Base-by-base conservation (phyloP, 2,888 invertebrate species). In the Caenorhabditis sulstoni region DNA sequence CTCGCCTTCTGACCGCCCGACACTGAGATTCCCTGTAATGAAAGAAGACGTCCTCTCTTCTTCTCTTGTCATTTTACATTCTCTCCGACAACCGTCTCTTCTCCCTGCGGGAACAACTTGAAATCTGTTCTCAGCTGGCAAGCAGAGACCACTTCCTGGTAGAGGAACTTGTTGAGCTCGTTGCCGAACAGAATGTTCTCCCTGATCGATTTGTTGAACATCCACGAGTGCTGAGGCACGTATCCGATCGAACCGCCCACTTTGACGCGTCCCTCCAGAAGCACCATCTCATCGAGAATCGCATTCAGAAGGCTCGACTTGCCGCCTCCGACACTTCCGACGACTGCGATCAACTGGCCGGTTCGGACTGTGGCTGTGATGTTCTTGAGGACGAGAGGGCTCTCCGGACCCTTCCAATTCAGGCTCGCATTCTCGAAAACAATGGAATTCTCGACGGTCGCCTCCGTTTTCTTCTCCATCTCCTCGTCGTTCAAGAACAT, bases 151-250 rank as follows among this genome's bases (percentile, higher is more conserved):
- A n/a, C n/a, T n/a, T n/a, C n/a, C n/a, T n/a, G n/a, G n/a, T n/a
- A n/a, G n/a, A n/a, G n/a, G n/a, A n/a, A n/a, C n/a, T n/a, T n/a
- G n/a, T n/a, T n/a, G n/a, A n/a, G n/a, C n/a, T n/a, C n/a, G n/a
- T n/a, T n/a, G n/a, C n/a, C n/a, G n/a, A 81, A 77, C 50, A 81
- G 55, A 82, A 99, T 95, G 91, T 99, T 98, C 89, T 97, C 94
- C 88, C 94, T 94, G 23, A 98, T 92, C 0, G 96, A 73, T 29
- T 95, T 95, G 92, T 98, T 98, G 91, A 97, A 97, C 77, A 98
- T 98, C 98, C 98, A 99, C 0, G 98, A 96, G 91, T 96, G 96
- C 90, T 97, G 96, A 0, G 96, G 94, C 1, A 96, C 96, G 91
- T 96, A 97, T 0, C 96, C 96, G 7, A 93, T 91, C 3, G 91